Base-by-base conservation (phyloP, 2,888 invertebrate species). In the Cerastis leucographa region DNA sequence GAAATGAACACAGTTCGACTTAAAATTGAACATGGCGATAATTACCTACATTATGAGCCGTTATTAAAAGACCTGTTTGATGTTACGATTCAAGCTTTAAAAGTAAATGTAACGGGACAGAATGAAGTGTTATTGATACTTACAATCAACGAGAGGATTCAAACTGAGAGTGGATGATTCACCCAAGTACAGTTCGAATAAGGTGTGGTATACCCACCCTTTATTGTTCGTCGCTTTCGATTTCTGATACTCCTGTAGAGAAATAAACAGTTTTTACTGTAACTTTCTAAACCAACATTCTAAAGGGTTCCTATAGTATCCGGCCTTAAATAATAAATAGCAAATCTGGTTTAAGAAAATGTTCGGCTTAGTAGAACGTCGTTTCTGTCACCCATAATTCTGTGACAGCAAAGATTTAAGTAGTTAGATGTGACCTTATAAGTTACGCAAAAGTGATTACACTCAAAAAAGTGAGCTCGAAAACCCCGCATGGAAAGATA, bases 191-290 rank as follows among this genome's bases (percentile, higher is more conserved):
- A 94, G 74, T 76, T 96, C 95, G 73, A 96, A 95, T 59, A 96
- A 83, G 66, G 91, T 92, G 87, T 94, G 94, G 85, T 96, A 96
- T 59, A 96, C 90, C 96, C 96, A 96, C 4, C 92, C 89, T 46
- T 92, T 94, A 85, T 96, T 96, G 67, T 94, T 93, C 0, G 95
- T 95, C 1, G 96, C 96, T 76, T 94, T 94, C 0, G 96, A 93
- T 84, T 96, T 96, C 84, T 96, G 96, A 84, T 95, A 96, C 71
- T 96, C 96, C 96, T 96, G 76, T 54, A 81, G 76, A 42, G 71
- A 78, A 75, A 61, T 62, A 71, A 51, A 19, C 9, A n/a, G 22
- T 14, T 40, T 59, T 54, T 54, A 35, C 35, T 35, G 35, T 35
- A 35, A 2, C 35, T 35, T 35, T 35, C 35, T 35, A 35, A 35